Evolutionary conservation across 2,113 vertebrate species (phyloP).

Genomic region (Sinocyclocheilus rhinocerous): DNA sequence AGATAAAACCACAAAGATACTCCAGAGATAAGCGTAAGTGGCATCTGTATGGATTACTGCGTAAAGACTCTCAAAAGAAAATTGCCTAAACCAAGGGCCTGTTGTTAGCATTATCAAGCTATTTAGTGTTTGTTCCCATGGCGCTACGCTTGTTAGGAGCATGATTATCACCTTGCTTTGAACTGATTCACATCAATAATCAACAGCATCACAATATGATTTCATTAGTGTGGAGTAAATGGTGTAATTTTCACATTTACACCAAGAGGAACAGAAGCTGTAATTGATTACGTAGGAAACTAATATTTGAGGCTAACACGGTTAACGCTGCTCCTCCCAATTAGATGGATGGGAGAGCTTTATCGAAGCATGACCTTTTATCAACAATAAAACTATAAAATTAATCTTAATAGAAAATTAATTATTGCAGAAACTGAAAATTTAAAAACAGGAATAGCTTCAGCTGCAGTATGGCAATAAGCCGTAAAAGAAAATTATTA

Average conservation of each 20-base stretch:
- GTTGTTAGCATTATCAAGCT: slow-evolving; percentile 38
- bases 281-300: slow-evolving; percentile 50
- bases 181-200: slow-evolving; percentile 44
- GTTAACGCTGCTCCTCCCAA: slow-evolving; percentile 42
- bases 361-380: slow-evolving; percentile 24
- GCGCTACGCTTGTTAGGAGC: slow-evolving; percentile 39
- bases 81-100: slow-evolving; percentile 14
- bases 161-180: slow-evolving; percentile 46
- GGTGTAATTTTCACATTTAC: slow-evolving; percentile 38
- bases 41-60: slow-evolving; percentile 43
- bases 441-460: slow-evolving; percentile 27
- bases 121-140: slow-evolving; percentile 50
- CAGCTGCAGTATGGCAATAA: too few relatives aligned
- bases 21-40: slow-evolving; percentile 41
- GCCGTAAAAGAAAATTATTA: too few relatives aligned
- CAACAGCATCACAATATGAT: slow-evolving; percentile 30
- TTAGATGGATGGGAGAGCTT: slow-evolving; percentile 35
- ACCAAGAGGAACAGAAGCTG: slow-evolving; percentile 33
- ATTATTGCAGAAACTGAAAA: slow-evolving; percentile 18
- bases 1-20: slow-evolving; percentile 39
- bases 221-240: slow-evolving; percentile 40
- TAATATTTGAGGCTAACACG: slow-evolving; percentile 49
- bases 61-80: slow-evolving; percentile 44
- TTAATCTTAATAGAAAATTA: slow-evolving; percentile 28
- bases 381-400: slow-evolving; percentile 24